A percentile compares a stretch with the other conserved stretches of the same genome.
Conservation (phyloP, 1,140 invertebrate species). For the Drosophila saltans region DNA sequence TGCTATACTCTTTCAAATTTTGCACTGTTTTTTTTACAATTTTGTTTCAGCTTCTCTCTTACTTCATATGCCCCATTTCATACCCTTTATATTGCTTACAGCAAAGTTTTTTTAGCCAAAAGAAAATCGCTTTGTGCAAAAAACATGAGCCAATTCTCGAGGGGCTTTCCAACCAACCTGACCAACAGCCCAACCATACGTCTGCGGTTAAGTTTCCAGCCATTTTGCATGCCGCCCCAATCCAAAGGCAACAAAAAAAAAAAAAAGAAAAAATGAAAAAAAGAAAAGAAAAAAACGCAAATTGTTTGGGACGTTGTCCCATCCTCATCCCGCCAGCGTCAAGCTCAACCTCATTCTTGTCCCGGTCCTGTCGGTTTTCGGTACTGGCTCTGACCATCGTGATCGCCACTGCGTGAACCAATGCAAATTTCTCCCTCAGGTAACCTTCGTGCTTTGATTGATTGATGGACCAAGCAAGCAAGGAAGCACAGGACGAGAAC, state of each 20-base stretch:
- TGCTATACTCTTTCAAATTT: too few species aligned
- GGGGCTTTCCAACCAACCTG: slow-evolving; percentile 61
- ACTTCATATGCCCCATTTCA: background rate
- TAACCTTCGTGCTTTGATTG: slow-evolving; percentile 80
- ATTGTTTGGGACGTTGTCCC: slow-evolving; percentile 67
- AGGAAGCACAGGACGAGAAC: slow-evolving; percentile 6
- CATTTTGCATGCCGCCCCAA: slow-evolving; percentile 23
- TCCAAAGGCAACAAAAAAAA: slow-evolving; percentile 11
- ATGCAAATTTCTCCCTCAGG: slow-evolving; percentile 78
- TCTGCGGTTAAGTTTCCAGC: slow-evolving; percentile 72
- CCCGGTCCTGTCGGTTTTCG: slow-evolving; percentile 11
- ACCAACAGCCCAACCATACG: slow-evolving; percentile 47
- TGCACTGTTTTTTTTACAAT: too few species aligned
- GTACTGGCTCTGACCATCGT: slow-evolving; percentile 8
- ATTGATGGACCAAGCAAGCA: slow-evolving; percentile 60
- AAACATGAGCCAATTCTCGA: slow-evolving; percentile 75
- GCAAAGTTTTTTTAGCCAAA: slow-evolving; percentile 43
- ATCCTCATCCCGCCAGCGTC: background rate
- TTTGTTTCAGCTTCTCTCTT: background rate
- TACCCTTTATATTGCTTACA: background rate
- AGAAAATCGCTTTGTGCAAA: slow-evolving; percentile 54
- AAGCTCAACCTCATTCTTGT: background rate
- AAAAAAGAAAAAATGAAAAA: slow-evolving; percentile 18
- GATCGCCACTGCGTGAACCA: slow-evolving; percentile 65
- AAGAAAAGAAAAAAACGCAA: slow-evolving; percentile 37